phyloP scores from a whole-genome alignment of 2,797 vertebrate genomes.

The Lacerta bilineata region DNA sequence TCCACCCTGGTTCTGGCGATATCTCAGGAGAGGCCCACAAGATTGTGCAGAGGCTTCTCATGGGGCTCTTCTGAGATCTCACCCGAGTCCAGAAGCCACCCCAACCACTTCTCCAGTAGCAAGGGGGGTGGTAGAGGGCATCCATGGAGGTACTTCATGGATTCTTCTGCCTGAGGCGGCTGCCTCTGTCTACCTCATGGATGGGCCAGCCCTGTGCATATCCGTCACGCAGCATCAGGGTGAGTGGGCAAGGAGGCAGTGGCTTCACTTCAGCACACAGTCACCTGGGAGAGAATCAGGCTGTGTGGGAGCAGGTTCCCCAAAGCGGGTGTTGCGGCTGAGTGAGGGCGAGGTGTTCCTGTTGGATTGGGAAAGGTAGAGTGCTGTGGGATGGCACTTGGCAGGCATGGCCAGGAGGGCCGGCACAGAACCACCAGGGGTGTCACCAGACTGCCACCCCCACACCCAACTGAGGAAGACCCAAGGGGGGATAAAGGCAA shows the following conservation, averaged over 20 bases:
- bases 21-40: too few species aligned
- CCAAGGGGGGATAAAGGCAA: not conserved
- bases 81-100: too few species aligned
- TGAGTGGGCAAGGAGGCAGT: too few species aligned
- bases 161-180: too few species aligned
- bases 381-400: not conserved
- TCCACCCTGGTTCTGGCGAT: too few species aligned
- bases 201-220: not conserved
- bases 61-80: too few species aligned
- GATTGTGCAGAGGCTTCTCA: too few species aligned
- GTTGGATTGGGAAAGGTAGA: not conserved
- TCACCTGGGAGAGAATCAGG: not conserved
- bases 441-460: not conserved
- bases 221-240: not conserved
- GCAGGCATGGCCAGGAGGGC: not conserved
- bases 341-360: not conserved
- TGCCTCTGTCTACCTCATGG: too few species aligned
- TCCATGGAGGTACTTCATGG: too few species aligned
- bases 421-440: not conserved
- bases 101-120: too few species aligned
- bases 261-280: not conserved
- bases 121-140: too few species aligned
- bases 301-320: not conserved
- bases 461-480: not conserved
- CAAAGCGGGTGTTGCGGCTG: not conserved